phyloP scores from a whole-genome alignment of 2,797 vertebrate genomes.

The Lepus oiostolus region DNA sequence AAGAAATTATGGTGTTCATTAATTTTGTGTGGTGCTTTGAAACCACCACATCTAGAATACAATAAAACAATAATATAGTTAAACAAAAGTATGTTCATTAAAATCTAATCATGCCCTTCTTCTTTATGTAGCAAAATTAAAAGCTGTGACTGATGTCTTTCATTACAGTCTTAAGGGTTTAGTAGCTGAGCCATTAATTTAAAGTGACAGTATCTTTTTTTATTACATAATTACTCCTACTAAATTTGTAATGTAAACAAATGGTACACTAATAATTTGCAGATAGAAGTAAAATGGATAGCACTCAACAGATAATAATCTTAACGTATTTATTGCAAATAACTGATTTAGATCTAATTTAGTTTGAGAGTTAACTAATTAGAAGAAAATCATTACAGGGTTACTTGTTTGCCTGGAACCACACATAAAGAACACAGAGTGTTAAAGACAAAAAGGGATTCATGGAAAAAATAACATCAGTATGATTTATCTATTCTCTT shows the following conservation, averaged over 20 bases:
- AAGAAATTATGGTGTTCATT: neutral
- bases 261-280: conserved; percentile 62
- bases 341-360: conserved; percentile 68
- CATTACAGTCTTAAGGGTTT: conserved; percentile 76
- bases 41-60: conserved; percentile 29
- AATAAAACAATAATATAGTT: conserved; percentile 57
- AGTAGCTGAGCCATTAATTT: conserved; percentile 73
- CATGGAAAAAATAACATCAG: conserved; percentile 46
- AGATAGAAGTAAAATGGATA: conserved; percentile 62
- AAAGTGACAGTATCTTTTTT: conserved; percentile 81
- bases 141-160: conserved; percentile 78
- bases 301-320: conserved; percentile 59
- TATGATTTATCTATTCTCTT: neutral
- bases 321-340: conserved; percentile 51
- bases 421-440: neutral
- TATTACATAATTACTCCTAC: conserved; percentile 71
- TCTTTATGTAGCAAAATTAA: conserved; percentile 69
- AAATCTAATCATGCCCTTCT: conserved; percentile 75
- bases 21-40: conserved; percentile 34
- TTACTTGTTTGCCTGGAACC: neutral
- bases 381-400: conserved; percentile 29
- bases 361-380: conserved; percentile 49
- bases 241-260: conserved; percentile 74
- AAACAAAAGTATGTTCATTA: conserved; percentile 72
- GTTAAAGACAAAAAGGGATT: conserved; percentile 8